phyloP scores from a whole-genome alignment of 2,888 invertebrate species.

The Pseudococcus longispinus region DNA sequence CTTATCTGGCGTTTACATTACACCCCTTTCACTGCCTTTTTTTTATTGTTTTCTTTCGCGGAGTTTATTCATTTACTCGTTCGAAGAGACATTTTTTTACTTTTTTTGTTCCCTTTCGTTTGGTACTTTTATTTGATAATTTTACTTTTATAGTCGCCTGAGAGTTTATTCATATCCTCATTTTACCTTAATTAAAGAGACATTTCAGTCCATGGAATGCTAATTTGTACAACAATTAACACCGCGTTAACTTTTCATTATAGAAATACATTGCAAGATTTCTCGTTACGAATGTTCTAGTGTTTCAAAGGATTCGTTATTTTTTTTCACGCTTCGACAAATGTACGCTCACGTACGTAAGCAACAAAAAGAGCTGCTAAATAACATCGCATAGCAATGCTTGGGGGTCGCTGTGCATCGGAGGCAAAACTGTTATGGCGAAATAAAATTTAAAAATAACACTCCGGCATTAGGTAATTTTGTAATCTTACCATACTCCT shows the following conservation, averaged over 20 bases:
- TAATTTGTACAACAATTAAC: not conserved
- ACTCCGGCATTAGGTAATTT: constrained; percentile 6
- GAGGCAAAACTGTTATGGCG: constrained; percentile 2
- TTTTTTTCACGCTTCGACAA: not conserved
- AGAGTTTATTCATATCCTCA: not conserved
- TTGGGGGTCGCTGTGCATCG: no score
- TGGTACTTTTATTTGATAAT: constrained; percentile 10
- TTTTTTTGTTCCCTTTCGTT: not conserved
- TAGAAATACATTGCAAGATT: not conserved
- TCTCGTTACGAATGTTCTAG: not conserved
- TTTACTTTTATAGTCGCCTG: not conserved
- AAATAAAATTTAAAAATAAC: constrained; percentile 34
- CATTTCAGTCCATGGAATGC: not conserved
- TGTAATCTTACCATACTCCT: constrained; percentile 24
- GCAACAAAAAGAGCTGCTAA: constrained; percentile 1
- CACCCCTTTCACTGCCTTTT: not conserved
- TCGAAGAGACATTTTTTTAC: constrained; percentile 5
- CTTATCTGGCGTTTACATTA: constrained; percentile 11
- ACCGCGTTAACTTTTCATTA: not conserved
- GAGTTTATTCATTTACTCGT: constrained; percentile 27
- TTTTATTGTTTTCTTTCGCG: constrained; percentile 21
- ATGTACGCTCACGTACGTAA: not conserved
- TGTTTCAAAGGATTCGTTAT: not conserved
- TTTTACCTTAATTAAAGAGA: constrained; percentile 17
- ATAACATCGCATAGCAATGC: not conserved